Base-by-base conservation (phyloP, 1,140 invertebrate species). In the Ganaspis sp. region DNA sequence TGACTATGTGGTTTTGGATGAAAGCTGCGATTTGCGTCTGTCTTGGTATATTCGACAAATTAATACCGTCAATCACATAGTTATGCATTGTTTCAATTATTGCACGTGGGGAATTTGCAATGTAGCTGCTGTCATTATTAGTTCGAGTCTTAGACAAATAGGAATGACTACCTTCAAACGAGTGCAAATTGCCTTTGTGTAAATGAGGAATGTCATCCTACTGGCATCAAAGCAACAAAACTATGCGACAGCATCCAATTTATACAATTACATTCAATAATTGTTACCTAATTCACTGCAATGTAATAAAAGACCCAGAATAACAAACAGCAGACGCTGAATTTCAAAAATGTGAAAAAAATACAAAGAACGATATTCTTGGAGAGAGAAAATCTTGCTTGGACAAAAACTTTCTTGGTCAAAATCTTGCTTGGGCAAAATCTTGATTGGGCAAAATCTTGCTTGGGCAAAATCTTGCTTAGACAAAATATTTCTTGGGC, bases 31-130 rank as follows among this genome's bases (percentile, higher is more conserved):
- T 79, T 73, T 73, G 79, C 78, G 81, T 82, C 85, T 79, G 82
- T 85, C 85, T 81, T 74, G 78, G 75, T 86, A 76, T 76, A 82
- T 84, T 86, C 83, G 82, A 85, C 84, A 82, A 86, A 87, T 85
- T 86, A 86, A 77, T 73, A 53, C 75, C 77, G 82, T 84, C 83
- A 87, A 72, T 75, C 77, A 64, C 26, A 64, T n/a, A 64, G 58
- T 64, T 64, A 64, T 64, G 58, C 26, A 64, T 64, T 64, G 58
- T 64, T 64, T n/a, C 23, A 64, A 34, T 64, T 64, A 26, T 29
- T 29, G 4, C n/a, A 29, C 12, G 8, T 5, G 23, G 3, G n/a
- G 15, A 15, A 64, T 64, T 64, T 64, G 23, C 58, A 29, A 64
- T 21, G 12, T 64, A 29, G 26, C 23, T 29, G 58, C 58, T 15